A percentile compares a stretch with the other conserved stretches of the same genome.
These are phyloP conservation scores for Notolepis coatsorum DNA, from an alignment of 2,797 vertebrate species.

Conservation along the genomic window DNA sequence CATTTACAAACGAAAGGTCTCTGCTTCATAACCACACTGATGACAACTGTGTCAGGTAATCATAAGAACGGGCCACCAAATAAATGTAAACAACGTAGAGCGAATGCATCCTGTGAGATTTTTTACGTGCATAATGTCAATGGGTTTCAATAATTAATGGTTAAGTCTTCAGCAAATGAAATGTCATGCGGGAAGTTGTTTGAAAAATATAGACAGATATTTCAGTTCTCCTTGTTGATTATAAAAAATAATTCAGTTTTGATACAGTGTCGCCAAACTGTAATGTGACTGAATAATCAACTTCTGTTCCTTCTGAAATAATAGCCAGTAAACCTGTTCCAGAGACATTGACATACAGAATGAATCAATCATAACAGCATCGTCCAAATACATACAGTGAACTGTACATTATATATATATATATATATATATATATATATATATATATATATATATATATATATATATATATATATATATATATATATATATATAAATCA, in stretches of 20 bases:
- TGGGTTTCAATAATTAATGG: neutral
- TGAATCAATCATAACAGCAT: neutral
- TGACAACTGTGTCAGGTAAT: neutral
- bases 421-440: neutral
- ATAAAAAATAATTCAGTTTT: too few relatives aligned
- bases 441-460: too few relatives aligned
- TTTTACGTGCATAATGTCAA: neutral
- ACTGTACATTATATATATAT: neutral
- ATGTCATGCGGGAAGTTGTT: neutral
- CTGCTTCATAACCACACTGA: neutral
- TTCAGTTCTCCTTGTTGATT: too few relatives aligned
- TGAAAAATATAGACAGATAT: neutral
- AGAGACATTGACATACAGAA: neutral
- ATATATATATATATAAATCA: neutral
- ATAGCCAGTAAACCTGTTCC: neutral
- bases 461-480: too few relatives aligned
- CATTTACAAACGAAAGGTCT: neutral
- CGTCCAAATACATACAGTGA: slow-evolving; percentile 6
- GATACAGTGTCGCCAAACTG: too few relatives aligned
- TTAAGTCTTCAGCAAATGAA: neutral
- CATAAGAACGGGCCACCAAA: neutral
- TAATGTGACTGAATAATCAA: neutral
- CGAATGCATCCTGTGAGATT: neutral
- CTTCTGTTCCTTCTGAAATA: neutral
- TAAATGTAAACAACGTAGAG: neutral